Base-by-base conservation (phyloP, 2,888 invertebrate species). In the Aphelenchoides bicaudatus region DNA sequence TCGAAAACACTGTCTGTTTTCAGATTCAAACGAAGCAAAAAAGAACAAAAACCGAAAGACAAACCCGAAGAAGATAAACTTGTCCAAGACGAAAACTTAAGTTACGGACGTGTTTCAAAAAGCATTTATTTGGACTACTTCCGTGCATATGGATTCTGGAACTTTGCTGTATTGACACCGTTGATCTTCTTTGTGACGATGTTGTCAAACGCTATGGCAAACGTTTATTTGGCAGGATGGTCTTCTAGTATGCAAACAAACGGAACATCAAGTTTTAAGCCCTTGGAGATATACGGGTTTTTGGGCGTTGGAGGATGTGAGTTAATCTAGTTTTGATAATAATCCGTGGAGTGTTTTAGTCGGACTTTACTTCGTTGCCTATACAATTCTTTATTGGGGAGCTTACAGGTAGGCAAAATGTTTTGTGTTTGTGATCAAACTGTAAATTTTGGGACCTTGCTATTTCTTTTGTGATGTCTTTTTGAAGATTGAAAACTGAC, bases 61-160 rank as follows among this genome's bases (percentile, higher is more conserved):
- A n/a, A n/a, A n/a, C n/a, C n/a, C 10, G 43, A 43, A 21, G 23
- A 8, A n/a, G 43, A 43, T n/a, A 25, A 8, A n/a, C 25, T 43
- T 10, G n/a, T 43, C 23, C 21, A 43, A 43, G 25, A 43, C 16
- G 43, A 43, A 43, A n/a, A 43, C 10, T 8, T 8, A 21, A 6
- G 43, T 6, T n/a, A 43, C 43, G 43, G 43, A 6, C 6, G n/a
- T 6, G 43, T 43, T 21, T 21, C 25, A 38, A 23, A 56, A 60
- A 91, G 94, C 0, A 81, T 81, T 0, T 92, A 92, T 82, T 85
- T 87, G 72, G 88, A 90, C 80, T 96, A 94, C 80, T 83, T 91
- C 71, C 85, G 85, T 80, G 88, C 89, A 47, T 88, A 91, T 67
- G 43, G 43, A 6, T 8, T n/a, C 10, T n/a, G 6, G 43, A 43